Evolutionary conservation across 2,888 invertebrate species (phyloP), one percentile per base, ranked within the genome.

Genomic region (Pogonocherus hispidulus): DNA sequence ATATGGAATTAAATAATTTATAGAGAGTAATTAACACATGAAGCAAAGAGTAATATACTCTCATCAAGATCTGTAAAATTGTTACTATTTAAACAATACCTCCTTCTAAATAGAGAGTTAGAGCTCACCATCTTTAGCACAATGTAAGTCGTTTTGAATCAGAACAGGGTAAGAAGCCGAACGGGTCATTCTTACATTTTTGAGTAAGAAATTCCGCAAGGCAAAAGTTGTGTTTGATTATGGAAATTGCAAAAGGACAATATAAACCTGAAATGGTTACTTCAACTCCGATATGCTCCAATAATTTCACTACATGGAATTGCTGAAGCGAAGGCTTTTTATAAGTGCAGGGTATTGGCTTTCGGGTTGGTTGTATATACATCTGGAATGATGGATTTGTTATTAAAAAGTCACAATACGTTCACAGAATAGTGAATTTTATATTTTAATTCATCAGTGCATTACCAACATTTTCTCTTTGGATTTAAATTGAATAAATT

Each of bases 221-320:
- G 49, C 23, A 51, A 51, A 22, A 51, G 49, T 51, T 23, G 23
- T 51, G 23, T 51, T 22, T 51, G 49, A 14, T 51, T 51, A 51
- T 51, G 49, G 49, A 23, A 23, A 51, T 51, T 51, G 49, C 4
- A n/a, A 22, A 51, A 6, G 22, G 49, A n/a, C 23, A 23, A 6
- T 14, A 11, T 23, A 51, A 23, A 51, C 49, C 11, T 8, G 32
- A 23, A 51, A 51, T 23, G 23, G 49, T 23, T n/a, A 23, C 22
- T 51, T 51, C n/a, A n/a, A 16, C 6, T 22, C 23, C 23, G 6
- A 51, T 23, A 8, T 11, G 32, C 9, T 32, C 32, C 32, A 32
- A 32, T 32, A 32, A 32, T 32, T 32, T 32, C 32, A 32, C 11
- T 32, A 2, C 9, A 11, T 9, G 32, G 32, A 32, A 8, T 32